phyloP scores from a whole-genome alignment of 1,140 invertebrate species.

The Wiebesia pumilae region DNA sequence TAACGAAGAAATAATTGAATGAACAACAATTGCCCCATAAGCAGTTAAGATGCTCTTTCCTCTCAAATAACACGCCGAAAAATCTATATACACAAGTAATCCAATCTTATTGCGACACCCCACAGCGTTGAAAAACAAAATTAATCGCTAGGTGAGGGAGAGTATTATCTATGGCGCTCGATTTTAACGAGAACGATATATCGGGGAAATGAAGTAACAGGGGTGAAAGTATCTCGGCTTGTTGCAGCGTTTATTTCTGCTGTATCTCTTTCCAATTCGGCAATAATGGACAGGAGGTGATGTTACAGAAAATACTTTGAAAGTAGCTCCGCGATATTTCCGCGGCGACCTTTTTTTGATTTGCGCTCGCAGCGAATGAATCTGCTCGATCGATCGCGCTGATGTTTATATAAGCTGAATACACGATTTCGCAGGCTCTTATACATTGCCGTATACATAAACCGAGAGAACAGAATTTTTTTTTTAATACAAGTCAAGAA shows the following conservation, averaged over 20 bases:
- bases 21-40: background rate
- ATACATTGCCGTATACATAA: background rate
- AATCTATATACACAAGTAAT: background rate
- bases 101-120: background rate
- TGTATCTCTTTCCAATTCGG: background rate
- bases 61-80: background rate
- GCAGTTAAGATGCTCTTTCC: background rate
- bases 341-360: background rate
- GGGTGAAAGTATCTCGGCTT: conserved; percentile 17
- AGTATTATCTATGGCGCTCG: conserved; percentile 1
- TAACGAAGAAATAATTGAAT: background rate
- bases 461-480: background rate
- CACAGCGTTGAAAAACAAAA: background rate
- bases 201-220: background rate
- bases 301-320: conserved; percentile 11
- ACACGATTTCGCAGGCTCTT: conserved; percentile 14
- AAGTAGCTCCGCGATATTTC: conserved; percentile 8
- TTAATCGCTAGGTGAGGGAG: conserved; percentile 15
- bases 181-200: conserved; percentile 24
- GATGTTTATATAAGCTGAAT: conserved; percentile 17
- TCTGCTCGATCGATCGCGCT: background rate
- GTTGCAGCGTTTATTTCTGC: background rate
- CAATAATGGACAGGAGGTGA: conserved; percentile 13
- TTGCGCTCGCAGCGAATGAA: background rate
- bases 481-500: background rate